phyloP scores from a whole-genome alignment of 2,888 invertebrate species.

The Parnassius smintheus region DNA sequence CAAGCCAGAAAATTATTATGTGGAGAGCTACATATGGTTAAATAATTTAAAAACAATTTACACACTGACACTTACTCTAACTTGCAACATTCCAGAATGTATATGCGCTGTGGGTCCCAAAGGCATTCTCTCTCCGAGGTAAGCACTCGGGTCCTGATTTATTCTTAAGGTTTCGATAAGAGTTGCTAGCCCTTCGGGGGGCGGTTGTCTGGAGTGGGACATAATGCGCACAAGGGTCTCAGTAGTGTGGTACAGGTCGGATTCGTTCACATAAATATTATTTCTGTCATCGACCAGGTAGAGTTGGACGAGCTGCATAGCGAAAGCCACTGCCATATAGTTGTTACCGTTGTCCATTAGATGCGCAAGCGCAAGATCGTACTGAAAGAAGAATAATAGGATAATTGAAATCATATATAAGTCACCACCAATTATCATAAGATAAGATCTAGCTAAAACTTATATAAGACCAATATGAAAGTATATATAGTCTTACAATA shows the following conservation, averaged over 20 bases:
- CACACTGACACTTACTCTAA: slow-evolving; percentile 79
- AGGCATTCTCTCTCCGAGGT: slow-evolving; percentile 88
- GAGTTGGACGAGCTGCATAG: slow-evolving; percentile 94
- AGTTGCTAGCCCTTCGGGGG: slow-evolving; percentile 91
- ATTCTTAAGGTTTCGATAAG: slow-evolving; percentile 90
- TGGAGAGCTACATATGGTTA: no score
- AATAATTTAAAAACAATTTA: no score
- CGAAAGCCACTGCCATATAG: slow-evolving; percentile 91
- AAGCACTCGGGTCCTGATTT: slow-evolving; percentile 86
- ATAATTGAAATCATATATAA: no score
- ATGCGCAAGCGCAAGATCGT: slow-evolving; percentile 90
- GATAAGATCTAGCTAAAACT: no score
- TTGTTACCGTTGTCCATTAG: slow-evolving; percentile 93
- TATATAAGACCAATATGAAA: no score
- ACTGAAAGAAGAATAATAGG: slow-evolving; percentile 60
- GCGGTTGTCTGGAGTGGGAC: slow-evolving; percentile 86
- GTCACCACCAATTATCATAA: no score
- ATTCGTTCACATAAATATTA: slow-evolving; percentile 88
- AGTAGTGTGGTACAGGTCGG: slow-evolving; percentile 92
- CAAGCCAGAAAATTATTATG: no score
- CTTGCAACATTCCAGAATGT: slow-evolving; percentile 94
- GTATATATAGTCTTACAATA: no score
- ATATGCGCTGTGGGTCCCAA: slow-evolving; percentile 93
- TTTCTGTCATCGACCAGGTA: slow-evolving; percentile 92
- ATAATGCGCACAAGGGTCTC: slow-evolving; percentile 90